Base-by-base conservation (phyloP, 2,113 vertebrate genomes). In the Lepidothrix coronata region DNA sequence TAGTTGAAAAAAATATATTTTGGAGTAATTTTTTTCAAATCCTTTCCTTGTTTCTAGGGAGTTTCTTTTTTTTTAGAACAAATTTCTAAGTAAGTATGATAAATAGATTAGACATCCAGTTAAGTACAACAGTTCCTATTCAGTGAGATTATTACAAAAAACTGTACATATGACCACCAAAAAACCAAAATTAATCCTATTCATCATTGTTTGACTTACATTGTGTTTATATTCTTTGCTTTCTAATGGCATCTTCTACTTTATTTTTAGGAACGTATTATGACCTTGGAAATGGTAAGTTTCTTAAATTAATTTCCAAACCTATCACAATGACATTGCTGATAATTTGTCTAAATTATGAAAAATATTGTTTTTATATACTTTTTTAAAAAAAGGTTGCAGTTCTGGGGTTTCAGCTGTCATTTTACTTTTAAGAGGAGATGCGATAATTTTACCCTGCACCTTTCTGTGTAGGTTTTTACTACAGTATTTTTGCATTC, bases 221-320 rank as follows among this genome's bases (percentile, higher is more conserved):
- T 21, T 85, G 13, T 21, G 7, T 85, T 96, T 74, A 14, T 57
- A 65, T 85, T 89, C n/a, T 86, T 89, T 49, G 14, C 52, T 96
- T 97, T 96, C 79, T 97, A 95, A 98, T 91, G 74, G 12, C 52
- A 19, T 85, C 37, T 95, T 97, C 6, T 97, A 67, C 86, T 98
- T 98, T 96, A 62, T 97, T 98, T 98, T 94, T 97, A 98, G 98
- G 98, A 97, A 43, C 97, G 97, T 84, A 95, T 98, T 89, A 93
- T 96, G 94, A 92, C 96, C 30, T 96, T 98, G 93, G 98, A 98
- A 97, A 95, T 65, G 96, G 98, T 98, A 98, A 98, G 98, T 98
- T 89, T 88, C 74, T 94, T 44, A 80, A 85, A 77, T 75, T 95
- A 28, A 62, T 95, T 59, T 97, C 79, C 62, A 88, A 91, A 79